A percentile compares a stretch with the other conserved stretches of the same genome.
These are phyloP conservation scores for Enteromius argenteus DNA, from an alignment of 2,797 vertebrate genomes.

Conservation along the genomic window DNA sequence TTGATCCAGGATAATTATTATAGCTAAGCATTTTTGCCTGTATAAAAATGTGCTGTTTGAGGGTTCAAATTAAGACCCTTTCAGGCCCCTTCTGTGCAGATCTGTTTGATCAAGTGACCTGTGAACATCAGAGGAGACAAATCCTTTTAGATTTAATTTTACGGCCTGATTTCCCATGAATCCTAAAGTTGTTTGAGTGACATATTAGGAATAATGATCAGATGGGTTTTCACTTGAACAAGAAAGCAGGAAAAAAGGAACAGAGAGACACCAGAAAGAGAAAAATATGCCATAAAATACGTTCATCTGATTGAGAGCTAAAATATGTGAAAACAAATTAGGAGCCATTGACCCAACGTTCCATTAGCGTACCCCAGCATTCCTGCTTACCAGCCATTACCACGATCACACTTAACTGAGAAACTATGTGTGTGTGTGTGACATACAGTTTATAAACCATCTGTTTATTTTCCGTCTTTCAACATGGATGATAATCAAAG, in stretches of 20 bases:
- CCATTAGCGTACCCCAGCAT: slow-evolving; percentile 20
- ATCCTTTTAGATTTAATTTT: neutral
- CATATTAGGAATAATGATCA: slow-evolving; percentile 6
- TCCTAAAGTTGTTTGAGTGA: neutral
- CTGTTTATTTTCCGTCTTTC: neutral
- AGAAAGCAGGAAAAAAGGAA: neutral
- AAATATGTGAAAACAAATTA: slow-evolving; percentile 24
- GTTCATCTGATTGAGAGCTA: slow-evolving; percentile 4
- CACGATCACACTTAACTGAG: slow-evolving; percentile 20
- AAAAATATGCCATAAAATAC: neutral
- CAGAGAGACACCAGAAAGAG: neutral
- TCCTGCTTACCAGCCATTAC: slow-evolving; percentile 10
- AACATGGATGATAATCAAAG: slow-evolving; percentile 34
- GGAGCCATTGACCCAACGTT: slow-evolving; percentile 23
- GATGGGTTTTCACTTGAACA: neutral
- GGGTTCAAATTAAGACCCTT: neutral
- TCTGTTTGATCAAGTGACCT: slow-evolving; percentile 33
- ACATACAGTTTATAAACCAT: slow-evolving; percentile 28
- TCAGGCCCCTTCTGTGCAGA: neutral
- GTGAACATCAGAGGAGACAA: slow-evolving; percentile 16
- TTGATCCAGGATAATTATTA: neutral
- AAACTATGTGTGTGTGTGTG: slow-evolving; percentile 9
- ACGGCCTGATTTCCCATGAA: neutral
- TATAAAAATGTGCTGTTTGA: neutral
- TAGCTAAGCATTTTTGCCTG: neutral